Evolutionary conservation across 2,797 vertebrate species (phyloP).

Genomic region (Lagocephalus sceleratus): DNA sequence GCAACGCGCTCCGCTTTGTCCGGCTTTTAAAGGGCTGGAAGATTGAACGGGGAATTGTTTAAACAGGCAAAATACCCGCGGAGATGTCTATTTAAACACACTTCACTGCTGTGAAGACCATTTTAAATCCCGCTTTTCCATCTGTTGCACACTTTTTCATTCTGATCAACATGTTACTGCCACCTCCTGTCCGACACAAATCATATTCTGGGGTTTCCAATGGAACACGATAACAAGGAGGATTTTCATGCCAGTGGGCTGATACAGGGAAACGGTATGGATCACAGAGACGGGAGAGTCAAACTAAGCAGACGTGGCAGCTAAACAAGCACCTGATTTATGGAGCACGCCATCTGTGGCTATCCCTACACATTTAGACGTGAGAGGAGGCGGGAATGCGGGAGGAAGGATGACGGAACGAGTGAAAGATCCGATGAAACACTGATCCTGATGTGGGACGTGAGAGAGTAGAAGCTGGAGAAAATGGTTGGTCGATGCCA

Average conservation of each 20-base stretch:
- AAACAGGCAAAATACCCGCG: not conserved
- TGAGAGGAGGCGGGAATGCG: not conserved
- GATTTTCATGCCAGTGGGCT: constrained; percentile 14
- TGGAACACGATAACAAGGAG: constrained; percentile 9
- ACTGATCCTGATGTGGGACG: too few species aligned
- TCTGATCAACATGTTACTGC: constrained; percentile 14
- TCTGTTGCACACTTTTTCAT: constrained; percentile 6
- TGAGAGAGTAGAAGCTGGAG: constrained; percentile 37
- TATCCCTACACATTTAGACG: constrained; percentile 33
- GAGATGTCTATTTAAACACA: constrained; percentile 19
- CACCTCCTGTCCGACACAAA: constrained; percentile 25
- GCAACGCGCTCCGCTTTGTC: constrained; percentile 23
- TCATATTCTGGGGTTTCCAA: constrained; percentile 11
- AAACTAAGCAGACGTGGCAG: constrained; percentile 42
- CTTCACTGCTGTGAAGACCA: not conserved
- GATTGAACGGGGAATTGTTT: not conserved
- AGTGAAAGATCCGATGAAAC: too few species aligned
- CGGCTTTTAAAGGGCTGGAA: constrained; percentile 12
- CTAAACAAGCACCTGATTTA: constrained; percentile 41
- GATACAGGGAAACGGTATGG: constrained; percentile 31
- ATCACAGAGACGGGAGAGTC: constrained; percentile 33
- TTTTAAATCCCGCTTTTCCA: not conserved
- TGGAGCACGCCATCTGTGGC: constrained; percentile 23
- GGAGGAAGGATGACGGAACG: constrained; percentile 35
- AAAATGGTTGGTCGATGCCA: too few species aligned